Evolutionary conservation across 2,797 vertebrate species (phyloP), one percentile per base, ranked within the genome.

Genomic region (Crossoptilon crossoptilon): DNA sequence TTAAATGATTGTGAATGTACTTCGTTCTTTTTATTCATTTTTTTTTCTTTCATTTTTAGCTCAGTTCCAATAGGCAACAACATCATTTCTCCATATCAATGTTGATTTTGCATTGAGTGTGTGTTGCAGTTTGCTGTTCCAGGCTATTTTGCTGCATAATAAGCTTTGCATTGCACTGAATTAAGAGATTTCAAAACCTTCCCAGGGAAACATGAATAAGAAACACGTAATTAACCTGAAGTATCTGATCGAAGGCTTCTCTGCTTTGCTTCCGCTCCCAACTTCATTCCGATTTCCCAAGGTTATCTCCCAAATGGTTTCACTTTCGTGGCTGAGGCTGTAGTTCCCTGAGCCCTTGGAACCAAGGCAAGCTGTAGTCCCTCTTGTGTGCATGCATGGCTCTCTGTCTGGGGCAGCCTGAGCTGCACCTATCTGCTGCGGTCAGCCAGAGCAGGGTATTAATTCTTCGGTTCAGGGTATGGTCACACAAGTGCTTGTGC

Each of bases 161-260:
- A 79, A 93, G 71, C 53, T 88, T 87, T 82, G 71, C 59, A 94
- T 41, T 78, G 37, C 77, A 73, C 76, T 5, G 2, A 62, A 88
- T 0, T 75, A 71, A 63, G 88, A 83, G 68, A 72, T 91, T 92
- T 93, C 62, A 74, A 87, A 96, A 92, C 49, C 62, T 67, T 95
- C 63, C 27, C 73, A 87, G 62, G 35, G 60, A 94, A 94, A 79
- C n/a, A 63, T 37, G 64, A 67, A 75, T 73, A 56, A 70, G 72
- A 71, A 87, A 67, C 37, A 16, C 6, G 5, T 56, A 62, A 73
- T 93, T 79, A 70, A 62, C 14, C 21, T 74, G 9, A 82, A 76
- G 7, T 69, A 82, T 88, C 63, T 76, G 74, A 71, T 94, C 44
- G 5, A 62, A 92, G 19, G 53, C 51, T n/a, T 74, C 82, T 86